These are phyloP conservation scores for Discoglossus pictus DNA, from an alignment of 2,797 vertebrate genomes.

Conservation along the genomic window DNA sequence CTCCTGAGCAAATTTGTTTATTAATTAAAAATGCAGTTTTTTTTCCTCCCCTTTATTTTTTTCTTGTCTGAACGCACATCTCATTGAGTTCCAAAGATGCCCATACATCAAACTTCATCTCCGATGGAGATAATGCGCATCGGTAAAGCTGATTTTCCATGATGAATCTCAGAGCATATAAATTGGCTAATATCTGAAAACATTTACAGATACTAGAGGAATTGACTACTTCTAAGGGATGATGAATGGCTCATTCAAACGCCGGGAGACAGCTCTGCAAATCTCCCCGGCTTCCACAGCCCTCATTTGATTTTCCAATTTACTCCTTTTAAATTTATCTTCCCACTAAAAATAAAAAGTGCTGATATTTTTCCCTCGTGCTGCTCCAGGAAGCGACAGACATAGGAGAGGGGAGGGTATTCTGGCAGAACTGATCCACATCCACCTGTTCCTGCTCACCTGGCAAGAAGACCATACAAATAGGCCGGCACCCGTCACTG, in stretches of 20 bases:
- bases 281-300: slow-evolving; percentile 99
- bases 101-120: slow-evolving; percentile 99
- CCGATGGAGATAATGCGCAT: slow-evolving; percentile 98
- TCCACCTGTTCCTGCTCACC: slow-evolving; percentile 93
- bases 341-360: slow-evolving; percentile 89
- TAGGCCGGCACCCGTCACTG: slow-evolving; percentile 59
- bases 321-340: slow-evolving; percentile 99
- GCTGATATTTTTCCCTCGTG: slow-evolving; percentile 83
- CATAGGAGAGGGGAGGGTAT: slow-evolving; percentile 94
- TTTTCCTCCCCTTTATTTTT: slow-evolving; percentile 57
- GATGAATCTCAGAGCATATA: slow-evolving; percentile 99
- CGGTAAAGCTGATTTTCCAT: slow-evolving; percentile 99
- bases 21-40: slow-evolving; percentile 97
- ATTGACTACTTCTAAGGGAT: slow-evolving; percentile 99
- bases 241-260: slow-evolving; percentile 99
- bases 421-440: slow-evolving; percentile 99
- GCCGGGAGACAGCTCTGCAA: slow-evolving; percentile 99
- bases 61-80: slow-evolving; percentile 71
- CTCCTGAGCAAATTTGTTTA: slow-evolving; percentile 99
- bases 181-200: slow-evolving; percentile 99
- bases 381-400: slow-evolving; percentile 73
- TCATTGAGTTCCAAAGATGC: slow-evolving; percentile 94
- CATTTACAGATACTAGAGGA: slow-evolving; percentile 99
- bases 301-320: slow-evolving; percentile 99
- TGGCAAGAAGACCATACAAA: slow-evolving; percentile 63